phyloP scores from a whole-genome alignment of 1,140 invertebrate genomes.

The Octopus bimaculoides region DNA sequence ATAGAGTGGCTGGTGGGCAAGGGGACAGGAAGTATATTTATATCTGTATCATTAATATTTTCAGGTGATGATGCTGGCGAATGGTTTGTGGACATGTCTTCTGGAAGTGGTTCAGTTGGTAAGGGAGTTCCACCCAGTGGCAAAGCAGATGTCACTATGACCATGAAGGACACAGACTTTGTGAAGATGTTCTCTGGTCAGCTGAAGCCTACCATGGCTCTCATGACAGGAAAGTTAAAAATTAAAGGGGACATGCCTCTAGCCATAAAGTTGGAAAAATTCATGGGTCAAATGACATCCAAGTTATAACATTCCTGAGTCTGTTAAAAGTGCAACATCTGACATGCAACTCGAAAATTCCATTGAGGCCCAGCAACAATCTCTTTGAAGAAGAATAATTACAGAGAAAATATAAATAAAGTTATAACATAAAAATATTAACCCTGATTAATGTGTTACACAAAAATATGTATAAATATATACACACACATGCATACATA shows the following conservation, averaged over 20 bases:
- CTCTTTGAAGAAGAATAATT: too few species aligned
- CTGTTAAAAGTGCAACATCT: too few species aligned
- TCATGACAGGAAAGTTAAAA: slow-evolving; percentile 96
- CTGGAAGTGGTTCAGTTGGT: slow-evolving; percentile 75
- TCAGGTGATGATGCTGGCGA: slow-evolving; percentile 73
- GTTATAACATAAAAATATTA: too few species aligned
- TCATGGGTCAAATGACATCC: slow-evolving; percentile 84
- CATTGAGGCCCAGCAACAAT: too few species aligned
- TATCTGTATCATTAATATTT: slow-evolving; percentile 16
- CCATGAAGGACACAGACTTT: slow-evolving; percentile 71
- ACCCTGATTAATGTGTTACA: too few species aligned
- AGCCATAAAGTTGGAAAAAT: slow-evolving; percentile 94
- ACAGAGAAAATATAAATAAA: too few species aligned
- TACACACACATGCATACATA: too few species aligned
- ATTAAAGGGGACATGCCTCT: slow-evolving; percentile 89
- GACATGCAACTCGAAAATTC: too few species aligned
- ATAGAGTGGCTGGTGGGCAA: too few species aligned
- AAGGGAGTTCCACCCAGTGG: slow-evolving; percentile 67
- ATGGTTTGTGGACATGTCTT: slow-evolving; percentile 90
- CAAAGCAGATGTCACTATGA: slow-evolving; percentile 73
- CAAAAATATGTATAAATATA: background rate
- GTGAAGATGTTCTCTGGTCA: slow-evolving; percentile 69
- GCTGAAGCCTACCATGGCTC: slow-evolving; percentile 85
- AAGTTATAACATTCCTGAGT: slow-evolving; percentile 54
- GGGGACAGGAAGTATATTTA: too few species aligned